Conservation (phyloP, 2,113 vertebrate genomes). For the Saccopteryx leptura region DNA sequence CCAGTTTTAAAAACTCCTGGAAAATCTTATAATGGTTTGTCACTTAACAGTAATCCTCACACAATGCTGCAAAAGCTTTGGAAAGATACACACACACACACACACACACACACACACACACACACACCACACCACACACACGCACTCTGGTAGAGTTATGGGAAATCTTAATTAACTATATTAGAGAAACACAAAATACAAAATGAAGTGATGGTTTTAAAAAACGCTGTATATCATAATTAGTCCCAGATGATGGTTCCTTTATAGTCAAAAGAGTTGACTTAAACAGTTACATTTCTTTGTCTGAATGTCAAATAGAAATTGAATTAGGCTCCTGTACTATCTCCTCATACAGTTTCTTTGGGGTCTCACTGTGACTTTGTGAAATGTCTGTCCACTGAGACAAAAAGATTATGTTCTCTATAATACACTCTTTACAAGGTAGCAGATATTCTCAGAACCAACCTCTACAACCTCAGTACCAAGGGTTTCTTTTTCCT, state of each 20-base stretch:
- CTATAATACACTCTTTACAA: neutral
- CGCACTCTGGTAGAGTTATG: neutral
- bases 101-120: neutral
- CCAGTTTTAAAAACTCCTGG: conserved; percentile 29
- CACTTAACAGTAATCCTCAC: neutral
- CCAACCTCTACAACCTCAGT: neutral
- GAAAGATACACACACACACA: no score
- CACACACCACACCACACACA: neutral
- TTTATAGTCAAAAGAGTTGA: conserved; percentile 69
- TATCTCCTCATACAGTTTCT: neutral
- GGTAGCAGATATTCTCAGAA: neutral
- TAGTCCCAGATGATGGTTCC: conserved; percentile 72
- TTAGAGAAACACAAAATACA: conserved; percentile 69
- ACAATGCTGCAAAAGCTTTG: neutral
- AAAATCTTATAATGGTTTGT: conserved; percentile 32
- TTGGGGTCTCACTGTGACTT: neutral
- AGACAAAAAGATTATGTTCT: neutral
- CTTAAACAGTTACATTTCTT: conserved; percentile 63
- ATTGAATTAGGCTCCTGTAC: neutral
- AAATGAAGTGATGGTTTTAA: conserved; percentile 62
- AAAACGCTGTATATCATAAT: conserved; percentile 55
- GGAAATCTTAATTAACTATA: conserved; percentile 42
- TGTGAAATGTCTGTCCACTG: neutral
- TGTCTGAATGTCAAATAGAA: conserved; percentile 67
- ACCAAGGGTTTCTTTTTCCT: neutral